These are phyloP conservation scores for Drosophila funebris DNA, from an alignment of 1,140 invertebrate species.

Conservation along the genomic window DNA sequence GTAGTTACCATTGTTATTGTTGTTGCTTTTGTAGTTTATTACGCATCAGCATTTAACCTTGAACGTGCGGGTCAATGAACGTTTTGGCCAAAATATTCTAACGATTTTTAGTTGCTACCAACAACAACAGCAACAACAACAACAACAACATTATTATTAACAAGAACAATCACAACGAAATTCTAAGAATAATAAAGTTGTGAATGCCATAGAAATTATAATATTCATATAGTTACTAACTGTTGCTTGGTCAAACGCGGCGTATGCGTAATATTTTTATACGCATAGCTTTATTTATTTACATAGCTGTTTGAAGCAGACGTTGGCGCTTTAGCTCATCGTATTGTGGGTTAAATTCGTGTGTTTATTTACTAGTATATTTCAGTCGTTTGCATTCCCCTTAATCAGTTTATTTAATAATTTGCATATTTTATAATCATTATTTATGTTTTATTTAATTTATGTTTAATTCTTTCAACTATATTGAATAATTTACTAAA, in stretches of 20 bases:
- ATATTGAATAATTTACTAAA: background rate
- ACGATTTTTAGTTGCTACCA: conserved; percentile 64
- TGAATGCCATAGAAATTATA: conserved; percentile 18
- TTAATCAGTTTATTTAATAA: background rate
- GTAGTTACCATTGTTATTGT: conserved; percentile 35
- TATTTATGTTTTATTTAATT: too few relatives aligned
- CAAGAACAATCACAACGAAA: conserved; percentile 45
- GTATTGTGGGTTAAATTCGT: background rate
- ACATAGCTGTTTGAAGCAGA: conserved; percentile 4
- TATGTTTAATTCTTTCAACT: too few relatives aligned
- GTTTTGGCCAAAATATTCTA: conserved; percentile 78
- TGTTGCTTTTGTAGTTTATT: conserved; percentile 64
- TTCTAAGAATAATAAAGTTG: conserved; percentile 51
- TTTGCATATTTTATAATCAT: background rate
- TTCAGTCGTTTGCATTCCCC: background rate
- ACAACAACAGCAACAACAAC: conserved; percentile 28
- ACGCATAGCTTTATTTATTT: conserved; percentile 10
- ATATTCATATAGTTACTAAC: conserved; percentile 45
- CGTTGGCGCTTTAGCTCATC: background rate
- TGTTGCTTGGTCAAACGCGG: conserved; percentile 20
- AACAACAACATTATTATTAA: conserved; percentile 39
- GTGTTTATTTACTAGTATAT: background rate
- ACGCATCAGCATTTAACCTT: conserved; percentile 80
- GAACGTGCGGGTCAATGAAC: conserved; percentile 69
- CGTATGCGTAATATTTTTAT: conserved; percentile 53